Percentiles rank a stretch among this genome's conserved stretches.
Conservation (phyloP, 1,140 invertebrate species). For the Drosophila grimshawi region DNA sequence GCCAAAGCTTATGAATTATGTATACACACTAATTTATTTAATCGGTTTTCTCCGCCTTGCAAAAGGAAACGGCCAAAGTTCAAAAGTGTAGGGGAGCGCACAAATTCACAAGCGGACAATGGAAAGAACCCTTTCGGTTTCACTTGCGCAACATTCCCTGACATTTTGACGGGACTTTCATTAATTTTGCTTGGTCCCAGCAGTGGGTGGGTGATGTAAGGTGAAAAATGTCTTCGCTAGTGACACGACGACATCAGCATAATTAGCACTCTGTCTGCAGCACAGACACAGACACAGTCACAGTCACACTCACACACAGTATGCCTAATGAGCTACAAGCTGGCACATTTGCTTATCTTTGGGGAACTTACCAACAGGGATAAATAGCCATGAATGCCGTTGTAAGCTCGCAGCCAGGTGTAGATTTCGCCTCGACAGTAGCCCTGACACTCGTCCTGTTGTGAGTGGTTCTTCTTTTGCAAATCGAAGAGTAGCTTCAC, state of each 20-base stretch:
- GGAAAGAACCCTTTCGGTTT: slow-evolving; percentile 1
- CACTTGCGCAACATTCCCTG: slow-evolving; percentile 19
- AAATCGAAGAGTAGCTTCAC: slow-evolving; percentile 44
- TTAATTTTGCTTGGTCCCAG: slow-evolving; percentile 13
- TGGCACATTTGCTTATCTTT: slow-evolving; percentile 7
- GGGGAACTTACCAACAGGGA: slow-evolving; percentile 74
- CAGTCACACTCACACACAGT: too few relatives aligned
- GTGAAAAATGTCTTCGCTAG: slow-evolving; percentile 51
- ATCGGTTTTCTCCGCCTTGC: slow-evolving; percentile 13
- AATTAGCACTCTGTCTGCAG: slow-evolving; percentile 34
- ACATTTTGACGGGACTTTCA: slow-evolving; percentile 34
- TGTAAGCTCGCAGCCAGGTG: slow-evolving; percentile 69
- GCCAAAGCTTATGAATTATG: slow-evolving; percentile 2
- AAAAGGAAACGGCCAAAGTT: slow-evolving; percentile 36
- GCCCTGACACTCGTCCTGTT: slow-evolving; percentile 58
- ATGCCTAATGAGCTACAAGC: too few relatives aligned
- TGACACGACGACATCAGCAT: slow-evolving; percentile 41
- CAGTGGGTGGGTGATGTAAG: neutral
- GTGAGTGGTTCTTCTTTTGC: slow-evolving; percentile 55
- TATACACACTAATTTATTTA: slow-evolving; percentile 38
- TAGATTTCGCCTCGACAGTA: slow-evolving; percentile 78
- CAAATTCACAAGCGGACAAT: slow-evolving; percentile 36
- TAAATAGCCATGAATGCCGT: slow-evolving; percentile 78
- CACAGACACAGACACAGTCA: neutral
- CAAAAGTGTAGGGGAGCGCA: slow-evolving; percentile 6